Evolutionary conservation across 92 coral and sea anemone genomes (phyloP).

Genomic region (Diadumene lineata): DNA sequence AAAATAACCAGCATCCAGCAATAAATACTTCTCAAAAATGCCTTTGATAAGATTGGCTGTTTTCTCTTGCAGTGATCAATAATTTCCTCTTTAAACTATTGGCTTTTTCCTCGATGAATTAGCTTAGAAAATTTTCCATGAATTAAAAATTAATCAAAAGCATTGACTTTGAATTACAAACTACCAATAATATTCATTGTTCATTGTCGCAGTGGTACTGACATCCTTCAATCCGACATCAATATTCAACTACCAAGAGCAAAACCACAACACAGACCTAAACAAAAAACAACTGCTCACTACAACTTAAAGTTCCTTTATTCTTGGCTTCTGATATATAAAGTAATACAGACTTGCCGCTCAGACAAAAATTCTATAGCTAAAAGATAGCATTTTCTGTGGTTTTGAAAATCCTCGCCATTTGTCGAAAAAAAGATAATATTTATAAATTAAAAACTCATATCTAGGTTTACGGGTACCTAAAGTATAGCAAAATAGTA

Average conservation of each 20-base stretch:
- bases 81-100: conserved; percentile 7
- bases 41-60: not conserved
- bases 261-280: conserved; percentile 1
- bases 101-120: conserved; percentile 9
- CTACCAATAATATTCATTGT: conserved; percentile 13
- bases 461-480: not conserved
- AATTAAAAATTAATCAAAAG: conserved; percentile 38
- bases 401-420: not conserved
- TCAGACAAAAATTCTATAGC: not conserved
- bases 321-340: not conserved
- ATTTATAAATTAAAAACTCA: not conserved
- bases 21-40: not conserved
- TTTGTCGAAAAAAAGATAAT: not conserved
- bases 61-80: not conserved
- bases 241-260: not conserved
- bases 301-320: not conserved
- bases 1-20: not conserved
- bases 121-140: conserved; percentile 6
- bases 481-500: too few species aligned
- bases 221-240: not conserved
- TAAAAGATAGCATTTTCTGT: not conserved
- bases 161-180: conserved; percentile 16
- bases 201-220: not conserved
- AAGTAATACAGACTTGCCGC: not conserved
- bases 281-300: not conserved